These are phyloP conservation scores for Protaetia brevitarsis DNA, from an alignment of 1,140 invertebrate species.

Conservation along the genomic window DNA sequence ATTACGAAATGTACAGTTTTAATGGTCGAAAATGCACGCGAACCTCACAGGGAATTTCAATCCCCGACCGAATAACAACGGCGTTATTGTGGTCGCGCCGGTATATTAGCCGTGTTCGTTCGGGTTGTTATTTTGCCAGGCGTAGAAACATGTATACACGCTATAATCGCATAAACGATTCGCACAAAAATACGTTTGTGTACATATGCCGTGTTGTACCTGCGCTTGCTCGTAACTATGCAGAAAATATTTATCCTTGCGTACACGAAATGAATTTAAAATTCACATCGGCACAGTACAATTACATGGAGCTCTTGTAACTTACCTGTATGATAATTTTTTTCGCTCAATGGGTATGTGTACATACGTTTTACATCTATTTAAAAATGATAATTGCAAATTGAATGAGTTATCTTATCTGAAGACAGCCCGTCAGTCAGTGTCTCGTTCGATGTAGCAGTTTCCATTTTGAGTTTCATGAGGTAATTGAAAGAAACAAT, in stretches of 20 bases:
- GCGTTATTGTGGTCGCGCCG: background rate
- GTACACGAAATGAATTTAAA: background rate
- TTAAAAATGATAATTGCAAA: constrained; percentile 9
- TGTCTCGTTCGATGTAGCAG: background rate
- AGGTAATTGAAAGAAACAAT: background rate
- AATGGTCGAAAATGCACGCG: constrained; percentile 6
- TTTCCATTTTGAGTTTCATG: background rate
- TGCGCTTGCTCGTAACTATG: background rate
- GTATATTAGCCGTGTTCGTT: background rate
- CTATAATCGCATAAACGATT: background rate
- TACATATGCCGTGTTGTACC: background rate
- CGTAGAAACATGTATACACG: background rate
- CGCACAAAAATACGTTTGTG: background rate
- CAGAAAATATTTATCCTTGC: background rate
- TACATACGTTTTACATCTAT: background rate
- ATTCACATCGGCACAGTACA: background rate
- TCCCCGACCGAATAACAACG: constrained; percentile 8
- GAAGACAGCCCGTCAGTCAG: constrained; percentile 4
- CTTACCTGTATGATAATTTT: background rate
- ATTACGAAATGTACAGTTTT: constrained; percentile 14
- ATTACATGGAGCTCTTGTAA: background rate
- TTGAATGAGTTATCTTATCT: background rate
- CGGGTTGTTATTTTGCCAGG: background rate
- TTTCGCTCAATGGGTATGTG: background rate
- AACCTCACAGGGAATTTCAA: constrained; percentile 1